Evolutionary conservation across 1,140 invertebrate genomes (phyloP).

Genomic region (Caenorhabditis elegans): WBcel235 BX284606.5:11257001-11257500

Average conservation of each 20-base stretch:
- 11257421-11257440: slow-evolving; percentile 25
- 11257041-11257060: not conserved
- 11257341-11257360: not conserved
- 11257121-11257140: not conserved
- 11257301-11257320: slow-evolving; percentile 4
- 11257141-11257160: not conserved
- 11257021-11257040: not conserved
- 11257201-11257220: not conserved
- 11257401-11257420: not conserved
- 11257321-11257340: slow-evolving; percentile 17
- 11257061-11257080: not conserved
- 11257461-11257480: not conserved
- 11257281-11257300: not conserved
- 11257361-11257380: not conserved
- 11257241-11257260: not conserved
- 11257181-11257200: not conserved
- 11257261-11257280: not conserved
- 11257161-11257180: not conserved
- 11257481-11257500: not conserved
- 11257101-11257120: not conserved
- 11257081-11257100: not conserved
- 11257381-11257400: not conserved
- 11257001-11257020: not conserved
- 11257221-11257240: not conserved
- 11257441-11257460: slow-evolving; percentile 13